Percentiles rank a stretch among this genome's conserved stretches.
Evolutionary conservation across 2,797 vertebrate genomes (phyloP).

Genomic region (Thamnophis elegans): DNA sequence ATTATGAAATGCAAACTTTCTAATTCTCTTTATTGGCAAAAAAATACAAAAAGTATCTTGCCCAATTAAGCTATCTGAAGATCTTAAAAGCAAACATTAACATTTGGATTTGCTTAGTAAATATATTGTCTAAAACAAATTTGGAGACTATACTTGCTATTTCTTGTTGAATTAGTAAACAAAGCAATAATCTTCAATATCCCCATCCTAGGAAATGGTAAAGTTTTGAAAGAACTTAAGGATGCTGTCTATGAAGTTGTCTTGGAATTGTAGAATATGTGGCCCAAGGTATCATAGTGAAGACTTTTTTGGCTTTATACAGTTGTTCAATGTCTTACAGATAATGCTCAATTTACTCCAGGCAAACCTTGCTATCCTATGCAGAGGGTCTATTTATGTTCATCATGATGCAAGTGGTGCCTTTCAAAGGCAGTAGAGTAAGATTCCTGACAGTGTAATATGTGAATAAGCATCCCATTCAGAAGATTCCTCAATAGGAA

Average conservation of each 20-base stretch:
- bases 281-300: not conserved
- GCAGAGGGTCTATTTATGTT: not conserved
- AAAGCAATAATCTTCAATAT: not conserved
- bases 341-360: not conserved
- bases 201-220: not conserved
- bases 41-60: not conserved
- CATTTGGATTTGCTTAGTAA: not conserved
- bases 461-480: not conserved
- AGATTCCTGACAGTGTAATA: not conserved
- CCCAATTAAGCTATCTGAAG: not conserved
- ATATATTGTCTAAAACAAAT: not conserved
- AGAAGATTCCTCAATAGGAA: not conserved
- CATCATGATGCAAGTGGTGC: not conserved
- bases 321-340: not conserved
- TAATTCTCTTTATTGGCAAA: not conserved
- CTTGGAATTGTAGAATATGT: not conserved
- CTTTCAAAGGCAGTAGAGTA: not conserved
- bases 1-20: not conserved
- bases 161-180: not conserved
- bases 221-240: not conserved
- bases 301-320: not conserved
- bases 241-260: not conserved
- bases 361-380: not conserved
- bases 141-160: not conserved
- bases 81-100: not conserved